Percentiles rank a stretch among this genome's conserved stretches.
These are phyloP conservation scores for Zonotrichia leucophrys DNA, from an alignment of 2,113 vertebrate species.

Conservation along the genomic window DNA sequence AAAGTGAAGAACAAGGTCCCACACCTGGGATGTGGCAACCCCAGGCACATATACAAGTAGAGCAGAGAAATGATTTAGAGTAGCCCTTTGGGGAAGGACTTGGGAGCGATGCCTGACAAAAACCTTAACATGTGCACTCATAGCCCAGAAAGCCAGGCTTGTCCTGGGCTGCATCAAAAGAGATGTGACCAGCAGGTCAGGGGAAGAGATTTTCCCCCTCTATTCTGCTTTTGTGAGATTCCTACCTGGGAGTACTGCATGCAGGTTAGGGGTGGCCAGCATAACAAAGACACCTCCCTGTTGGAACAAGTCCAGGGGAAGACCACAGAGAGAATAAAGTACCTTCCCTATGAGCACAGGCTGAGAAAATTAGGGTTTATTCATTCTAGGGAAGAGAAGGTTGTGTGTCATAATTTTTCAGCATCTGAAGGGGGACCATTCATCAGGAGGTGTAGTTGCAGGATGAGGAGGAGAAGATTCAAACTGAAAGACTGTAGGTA, in stretches of 20 bases:
- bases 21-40: neutral
- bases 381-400: neutral
- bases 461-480: neutral
- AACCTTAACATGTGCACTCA: no score
- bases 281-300: neutral
- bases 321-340: neutral
- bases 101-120: neutral
- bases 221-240: neutral
- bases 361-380: neutral
- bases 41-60: neutral
- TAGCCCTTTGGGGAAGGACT: neutral
- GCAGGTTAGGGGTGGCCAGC: no score
- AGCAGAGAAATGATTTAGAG: neutral
- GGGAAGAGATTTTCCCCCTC: neutral
- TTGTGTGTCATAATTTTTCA: neutral
- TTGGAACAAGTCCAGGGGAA: neutral
- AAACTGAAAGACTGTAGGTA: neutral
- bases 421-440: neutral
- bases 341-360: neutral
- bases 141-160: fast-evolving
- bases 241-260: neutral
- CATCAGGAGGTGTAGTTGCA: fast-evolving
- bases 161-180: neutral
- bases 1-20: neutral
- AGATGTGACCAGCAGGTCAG: neutral